phyloP scores from a whole-genome alignment of 1,140 invertebrate species.

The Oscheius sp. region DNA sequence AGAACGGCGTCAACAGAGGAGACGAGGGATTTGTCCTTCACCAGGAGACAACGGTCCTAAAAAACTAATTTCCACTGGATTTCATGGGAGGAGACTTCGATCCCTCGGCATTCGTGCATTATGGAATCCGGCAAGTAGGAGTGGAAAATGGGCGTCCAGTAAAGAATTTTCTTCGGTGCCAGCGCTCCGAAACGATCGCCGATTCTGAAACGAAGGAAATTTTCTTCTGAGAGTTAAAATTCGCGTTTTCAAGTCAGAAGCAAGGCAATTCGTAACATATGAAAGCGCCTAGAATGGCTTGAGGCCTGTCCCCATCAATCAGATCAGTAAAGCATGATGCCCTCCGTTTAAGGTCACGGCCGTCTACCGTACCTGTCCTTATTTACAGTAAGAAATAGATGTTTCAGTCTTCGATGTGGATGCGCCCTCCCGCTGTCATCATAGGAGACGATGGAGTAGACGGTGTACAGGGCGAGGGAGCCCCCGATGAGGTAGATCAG shows the following conservation, averaged over 20 bases:
- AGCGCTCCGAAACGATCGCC: slow-evolving; percentile 20
- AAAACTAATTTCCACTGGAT: background rate
- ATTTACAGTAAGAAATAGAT: slow-evolving; percentile 24
- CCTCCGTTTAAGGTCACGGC: too few relatives aligned
- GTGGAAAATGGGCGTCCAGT: slow-evolving; percentile 21
- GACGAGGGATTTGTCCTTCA: background rate
- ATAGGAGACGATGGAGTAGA: slow-evolving; percentile 26
- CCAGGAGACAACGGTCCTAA: slow-evolving; percentile 31
- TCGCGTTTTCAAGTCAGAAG: background rate
- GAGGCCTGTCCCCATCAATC: too few relatives aligned
- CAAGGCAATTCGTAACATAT: too few relatives aligned
- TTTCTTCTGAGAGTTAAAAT: background rate
- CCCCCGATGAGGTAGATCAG: background rate
- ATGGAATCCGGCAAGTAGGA: background rate
- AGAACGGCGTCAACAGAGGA: slow-evolving; percentile 19
- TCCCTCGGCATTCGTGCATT: slow-evolving; percentile 16
- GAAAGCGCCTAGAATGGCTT: too few relatives aligned
- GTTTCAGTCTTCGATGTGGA: slow-evolving; percentile 10
- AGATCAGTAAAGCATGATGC: too few relatives aligned
- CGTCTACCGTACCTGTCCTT: slow-evolving; percentile 25
- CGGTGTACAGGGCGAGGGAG: background rate
- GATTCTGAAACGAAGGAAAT: slow-evolving; percentile 10
- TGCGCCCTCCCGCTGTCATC: slow-evolving; percentile 3
- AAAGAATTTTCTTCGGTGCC: slow-evolving; percentile 25
- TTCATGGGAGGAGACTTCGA: background rate